Percentiles rank a stretch among this genome's conserved stretches.
phyloP scores from a whole-genome alignment of 2,888 invertebrate species.

The Arge pagana region DNA sequence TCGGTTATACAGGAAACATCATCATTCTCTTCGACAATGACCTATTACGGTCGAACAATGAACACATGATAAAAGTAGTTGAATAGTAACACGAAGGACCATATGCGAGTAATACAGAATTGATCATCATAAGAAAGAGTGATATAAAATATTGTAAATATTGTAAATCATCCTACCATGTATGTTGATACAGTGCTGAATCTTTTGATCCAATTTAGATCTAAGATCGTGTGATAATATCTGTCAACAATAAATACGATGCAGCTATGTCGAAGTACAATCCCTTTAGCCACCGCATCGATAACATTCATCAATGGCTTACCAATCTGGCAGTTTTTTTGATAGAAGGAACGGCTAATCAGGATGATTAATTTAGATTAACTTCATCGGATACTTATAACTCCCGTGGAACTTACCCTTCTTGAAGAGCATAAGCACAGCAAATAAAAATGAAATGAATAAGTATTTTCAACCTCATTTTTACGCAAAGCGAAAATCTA shows the following conservation, averaged over 20 bases:
- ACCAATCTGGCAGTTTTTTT: slow-evolving; percentile 5
- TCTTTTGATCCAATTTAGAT: slow-evolving; percentile 28
- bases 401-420: slow-evolving; percentile 25
- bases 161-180: slow-evolving; percentile 9
- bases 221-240: slow-evolving; percentile 40
- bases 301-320: slow-evolving; percentile 39
- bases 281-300: slow-evolving; percentile 41
- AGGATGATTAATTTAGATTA: slow-evolving; percentile 4
- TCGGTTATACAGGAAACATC: no score
- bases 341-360: not conserved
- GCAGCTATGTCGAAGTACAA: slow-evolving; percentile 40
- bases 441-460: slow-evolving; percentile 23
- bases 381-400: slow-evolving; percentile 10
- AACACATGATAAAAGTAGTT: no score
- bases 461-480: no score
- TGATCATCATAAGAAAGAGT: no score
- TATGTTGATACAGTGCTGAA: not conserved
- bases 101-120: no score
- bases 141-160: no score
- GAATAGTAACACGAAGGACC: no score
- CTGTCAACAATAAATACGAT: slow-evolving; percentile 48
- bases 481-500: no score
- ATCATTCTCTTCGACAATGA: slow-evolving; percentile 46
- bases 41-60: slow-evolving; percentile 30
- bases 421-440: slow-evolving; percentile 1